These are phyloP conservation scores for Macrobrachium nipponense DNA, from an alignment of 1,140 invertebrate species.

Conservation along the genomic window DNA sequence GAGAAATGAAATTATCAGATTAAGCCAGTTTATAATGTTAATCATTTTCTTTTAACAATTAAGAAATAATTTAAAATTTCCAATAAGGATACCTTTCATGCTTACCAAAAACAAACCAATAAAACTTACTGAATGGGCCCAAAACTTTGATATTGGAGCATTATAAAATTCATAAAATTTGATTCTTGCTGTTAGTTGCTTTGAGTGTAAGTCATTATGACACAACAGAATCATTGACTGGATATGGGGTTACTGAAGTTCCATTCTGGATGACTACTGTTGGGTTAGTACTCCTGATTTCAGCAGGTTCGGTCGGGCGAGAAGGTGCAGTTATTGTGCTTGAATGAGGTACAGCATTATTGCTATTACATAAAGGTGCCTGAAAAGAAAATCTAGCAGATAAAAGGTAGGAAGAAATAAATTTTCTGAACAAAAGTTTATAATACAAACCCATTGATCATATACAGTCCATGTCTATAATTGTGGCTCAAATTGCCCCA, in stretches of 20 bases:
- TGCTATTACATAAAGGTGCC: conserved; percentile 52
- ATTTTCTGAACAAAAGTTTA: not conserved
- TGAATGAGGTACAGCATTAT: conserved; percentile 23
- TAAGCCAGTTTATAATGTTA: too few relatives aligned
- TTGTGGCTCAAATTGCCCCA: too few relatives aligned
- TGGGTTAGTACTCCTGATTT: not conserved
- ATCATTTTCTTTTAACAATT: too few relatives aligned
- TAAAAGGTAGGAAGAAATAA: not conserved
- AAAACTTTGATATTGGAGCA: conserved; percentile 98
- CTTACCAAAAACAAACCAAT: not conserved
- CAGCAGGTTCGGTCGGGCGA: not conserved
- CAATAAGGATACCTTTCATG: not conserved
- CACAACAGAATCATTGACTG: conserved; percentile 23
- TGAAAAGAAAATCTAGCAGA: not conserved
- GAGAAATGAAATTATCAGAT: too few relatives aligned
- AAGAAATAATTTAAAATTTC: too few relatives aligned
- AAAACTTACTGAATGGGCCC: conserved; percentile 86
- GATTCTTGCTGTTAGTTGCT: conserved; percentile 80
- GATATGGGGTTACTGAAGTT: conserved; percentile 29
- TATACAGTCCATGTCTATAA: too few relatives aligned
- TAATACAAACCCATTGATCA: not conserved
- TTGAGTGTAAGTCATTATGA: conserved; percentile 35
- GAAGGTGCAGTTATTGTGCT: conserved; percentile 28
- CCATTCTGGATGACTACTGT: conserved; percentile 46
- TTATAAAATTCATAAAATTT: conserved; percentile 98